Conservation (phyloP, 2,797 vertebrate genomes). For the Pelobates cultripes region DNA sequence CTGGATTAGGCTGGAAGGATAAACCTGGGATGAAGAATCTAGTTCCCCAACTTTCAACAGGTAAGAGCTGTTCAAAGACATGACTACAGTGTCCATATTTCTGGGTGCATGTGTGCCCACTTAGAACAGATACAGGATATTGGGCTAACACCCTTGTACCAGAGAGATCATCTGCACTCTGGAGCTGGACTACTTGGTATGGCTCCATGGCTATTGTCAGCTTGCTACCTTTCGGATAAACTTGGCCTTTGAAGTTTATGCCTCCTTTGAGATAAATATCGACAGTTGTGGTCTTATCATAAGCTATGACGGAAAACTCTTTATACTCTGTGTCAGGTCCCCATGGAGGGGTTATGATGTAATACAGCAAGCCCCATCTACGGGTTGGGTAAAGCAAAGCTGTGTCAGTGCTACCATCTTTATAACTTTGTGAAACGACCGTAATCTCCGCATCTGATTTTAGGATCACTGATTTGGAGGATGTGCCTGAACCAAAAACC, state of each 20-base stretch:
- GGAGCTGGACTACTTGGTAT: conserved; percentile 73
- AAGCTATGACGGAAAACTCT: conserved; percentile 76
- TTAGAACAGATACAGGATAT: conserved; percentile 69
- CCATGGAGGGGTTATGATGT: conserved; percentile 69
- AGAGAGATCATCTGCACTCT: conserved; percentile 65
- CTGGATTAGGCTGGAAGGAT: conserved; percentile 62
- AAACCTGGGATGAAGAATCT: conserved; percentile 70
- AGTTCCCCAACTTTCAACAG: conserved; percentile 73
- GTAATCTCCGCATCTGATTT: conserved; percentile 58
- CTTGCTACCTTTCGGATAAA: neutral
- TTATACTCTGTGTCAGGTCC: conserved; percentile 2
- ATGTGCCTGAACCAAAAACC: neutral
- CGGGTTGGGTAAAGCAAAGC: conserved; percentile 68
- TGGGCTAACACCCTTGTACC: conserved; percentile 68
- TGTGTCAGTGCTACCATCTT: conserved; percentile 67
- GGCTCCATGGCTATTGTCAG: conserved; percentile 64
- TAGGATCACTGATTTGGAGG: neutral
- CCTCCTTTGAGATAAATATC: conserved; percentile 50
- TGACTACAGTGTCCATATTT: conserved; percentile 72
- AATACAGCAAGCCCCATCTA: conserved; percentile 74
- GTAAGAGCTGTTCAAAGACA: conserved; percentile 77
- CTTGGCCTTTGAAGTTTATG: conserved; percentile 50
- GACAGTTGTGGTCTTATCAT: conserved; percentile 63
- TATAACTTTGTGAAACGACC: conserved; percentile 69
- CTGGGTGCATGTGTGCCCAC: conserved; percentile 73